These are phyloP conservation scores for Eledona agricola DNA, from an alignment of 2,888 invertebrate genomes.

Conservation along the genomic window DNA sequence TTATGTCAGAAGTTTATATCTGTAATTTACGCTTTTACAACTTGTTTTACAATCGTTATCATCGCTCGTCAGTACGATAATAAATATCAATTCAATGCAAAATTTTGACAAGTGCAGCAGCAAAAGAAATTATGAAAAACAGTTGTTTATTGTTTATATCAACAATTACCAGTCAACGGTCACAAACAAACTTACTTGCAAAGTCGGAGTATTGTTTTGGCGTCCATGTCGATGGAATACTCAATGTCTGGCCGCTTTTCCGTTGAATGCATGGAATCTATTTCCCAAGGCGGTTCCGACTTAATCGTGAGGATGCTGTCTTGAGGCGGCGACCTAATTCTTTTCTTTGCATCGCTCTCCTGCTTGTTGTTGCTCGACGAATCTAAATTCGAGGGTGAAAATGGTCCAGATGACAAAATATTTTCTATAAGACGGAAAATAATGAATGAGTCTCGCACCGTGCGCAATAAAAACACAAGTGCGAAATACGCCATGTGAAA, in stretches of 20 bases:
- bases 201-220: slow-evolving; percentile 75
- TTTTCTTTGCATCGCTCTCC: slow-evolving; percentile 53
- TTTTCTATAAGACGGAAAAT: slow-evolving; percentile 54
- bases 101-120: too few species aligned
- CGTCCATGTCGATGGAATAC: slow-evolving; percentile 80
- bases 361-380: slow-evolving; percentile 45
- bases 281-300: slow-evolving; percentile 67
- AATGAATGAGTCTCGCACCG: too few species aligned
- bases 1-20: too few species aligned
- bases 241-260: slow-evolving; percentile 73
- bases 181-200: slow-evolving; percentile 77
- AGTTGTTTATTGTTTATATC: too few species aligned
- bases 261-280: slow-evolving; percentile 54
- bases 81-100: too few species aligned
- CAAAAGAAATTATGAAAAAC: too few species aligned
- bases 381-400: slow-evolving; percentile 64
- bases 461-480: not conserved
- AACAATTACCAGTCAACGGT: too few species aligned
- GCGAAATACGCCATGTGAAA: not conserved
- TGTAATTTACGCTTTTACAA: too few species aligned
- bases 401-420: slow-evolving; percentile 64
- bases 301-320: slow-evolving; percentile 60
- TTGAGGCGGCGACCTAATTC: slow-evolving; percentile 59
- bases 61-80: too few species aligned
- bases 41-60: too few species aligned